phyloP scores from a whole-genome alignment of 2,888 invertebrate species.

The Operophtera brumata region DNA sequence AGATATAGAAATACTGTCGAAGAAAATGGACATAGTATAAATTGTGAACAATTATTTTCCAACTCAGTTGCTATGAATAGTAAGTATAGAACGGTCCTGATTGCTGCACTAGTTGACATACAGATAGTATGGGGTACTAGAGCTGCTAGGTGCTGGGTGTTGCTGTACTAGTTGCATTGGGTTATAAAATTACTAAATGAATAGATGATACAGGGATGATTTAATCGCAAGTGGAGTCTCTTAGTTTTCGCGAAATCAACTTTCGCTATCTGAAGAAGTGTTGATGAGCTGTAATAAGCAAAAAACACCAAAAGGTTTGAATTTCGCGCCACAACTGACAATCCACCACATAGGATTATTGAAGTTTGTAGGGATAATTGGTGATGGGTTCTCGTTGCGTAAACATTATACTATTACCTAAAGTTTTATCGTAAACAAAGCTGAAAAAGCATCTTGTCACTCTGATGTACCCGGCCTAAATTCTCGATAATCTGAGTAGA shows the following conservation, averaged over 20 bases:
- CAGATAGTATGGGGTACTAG: too few relatives aligned
- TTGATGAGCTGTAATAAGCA: too few relatives aligned
- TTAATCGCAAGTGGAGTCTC: too few relatives aligned
- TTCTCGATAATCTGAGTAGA: constrained; percentile 61
- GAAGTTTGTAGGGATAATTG: too few relatives aligned
- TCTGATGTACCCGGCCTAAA: constrained; percentile 41
- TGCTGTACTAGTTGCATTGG: constrained; percentile 7
- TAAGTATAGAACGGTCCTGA: constrained; percentile 29
- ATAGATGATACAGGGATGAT: too few relatives aligned
- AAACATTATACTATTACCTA: constrained; percentile 23
- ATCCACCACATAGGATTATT: too few relatives aligned
- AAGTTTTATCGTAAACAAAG: constrained; percentile 18
- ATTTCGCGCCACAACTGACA: too few relatives aligned
- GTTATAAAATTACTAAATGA: constrained; percentile 1
- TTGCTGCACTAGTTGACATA: constrained; percentile 25
- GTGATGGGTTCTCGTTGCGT: too few relatives aligned
- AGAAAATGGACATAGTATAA: constrained; percentile 38
- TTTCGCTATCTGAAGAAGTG: too few relatives aligned
- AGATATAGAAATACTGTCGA: constrained; percentile 28
- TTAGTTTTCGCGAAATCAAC: too few relatives aligned
- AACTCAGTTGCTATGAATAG: constrained; percentile 40
- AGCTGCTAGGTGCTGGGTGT: too few relatives aligned
- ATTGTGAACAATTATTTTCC: constrained; percentile 43
- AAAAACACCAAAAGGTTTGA: too few relatives aligned
- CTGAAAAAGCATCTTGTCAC: constrained; percentile 20